phyloP scores from a whole-genome alignment of 2,797 vertebrate species.

The Chiropotes sagulatus region DNA sequence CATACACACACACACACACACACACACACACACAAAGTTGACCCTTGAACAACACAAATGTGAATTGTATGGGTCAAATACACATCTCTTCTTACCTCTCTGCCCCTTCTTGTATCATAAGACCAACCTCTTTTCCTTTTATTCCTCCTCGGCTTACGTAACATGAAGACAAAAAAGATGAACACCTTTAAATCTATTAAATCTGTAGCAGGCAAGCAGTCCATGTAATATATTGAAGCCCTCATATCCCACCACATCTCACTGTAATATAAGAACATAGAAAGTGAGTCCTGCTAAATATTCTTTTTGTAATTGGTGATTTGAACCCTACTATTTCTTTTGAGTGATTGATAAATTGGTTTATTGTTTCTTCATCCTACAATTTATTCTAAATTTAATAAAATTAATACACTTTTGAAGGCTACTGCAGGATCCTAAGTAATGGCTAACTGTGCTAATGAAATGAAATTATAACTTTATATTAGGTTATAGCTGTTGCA shows the following conservation, averaged over 20 bases:
- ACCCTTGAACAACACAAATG: not conserved
- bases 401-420: not conserved
- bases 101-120: not conserved
- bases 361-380: not conserved
- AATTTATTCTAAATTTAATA: not conserved
- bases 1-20: too few relatives aligned
- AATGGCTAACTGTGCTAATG: not conserved
- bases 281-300: not conserved
- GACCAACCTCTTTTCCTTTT: not conserved
- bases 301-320: not conserved
- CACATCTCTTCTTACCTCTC: not conserved
- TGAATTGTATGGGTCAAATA: not conserved
- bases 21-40: too few relatives aligned
- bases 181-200: not conserved
- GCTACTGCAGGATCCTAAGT: not conserved
- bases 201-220: not conserved
- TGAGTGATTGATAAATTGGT: not conserved
- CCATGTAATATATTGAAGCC: not conserved
- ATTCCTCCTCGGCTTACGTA: not conserved
- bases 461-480: conserved; percentile 26
- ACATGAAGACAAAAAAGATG: not conserved
- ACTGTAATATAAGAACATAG: not conserved
- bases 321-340: not conserved
- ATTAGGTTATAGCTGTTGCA: not conserved
- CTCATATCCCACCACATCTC: not conserved